Evolutionary conservation across 2,113 vertebrate species (phyloP).

Genomic region (Terrapene triunguis): DNA sequence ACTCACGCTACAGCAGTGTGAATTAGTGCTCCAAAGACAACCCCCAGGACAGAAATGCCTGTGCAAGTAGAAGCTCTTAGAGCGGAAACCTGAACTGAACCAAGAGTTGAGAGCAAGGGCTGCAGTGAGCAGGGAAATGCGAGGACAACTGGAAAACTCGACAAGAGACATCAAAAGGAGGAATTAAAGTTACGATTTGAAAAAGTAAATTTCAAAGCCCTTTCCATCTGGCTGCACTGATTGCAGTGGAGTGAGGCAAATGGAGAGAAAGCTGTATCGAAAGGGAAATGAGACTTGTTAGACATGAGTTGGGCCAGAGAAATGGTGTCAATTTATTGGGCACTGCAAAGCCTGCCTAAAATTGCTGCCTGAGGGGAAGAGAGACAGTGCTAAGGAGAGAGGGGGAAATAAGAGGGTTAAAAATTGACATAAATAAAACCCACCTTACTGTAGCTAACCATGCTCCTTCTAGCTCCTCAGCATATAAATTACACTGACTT

Average conservation of each 20-base stretch:
- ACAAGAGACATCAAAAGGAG: constrained; percentile 49
- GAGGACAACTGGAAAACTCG: constrained; percentile 24
- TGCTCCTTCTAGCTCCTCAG: background rate
- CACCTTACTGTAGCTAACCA: background rate
- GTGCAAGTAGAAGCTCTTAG: background rate
- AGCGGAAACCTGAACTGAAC: background rate
- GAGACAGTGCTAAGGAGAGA: background rate
- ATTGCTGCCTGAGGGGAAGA: background rate
- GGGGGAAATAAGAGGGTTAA: background rate
- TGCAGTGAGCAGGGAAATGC: rapidly evolving
- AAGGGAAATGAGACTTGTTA: constrained; percentile 36
- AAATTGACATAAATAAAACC: background rate
- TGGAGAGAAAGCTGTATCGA: constrained; percentile 18
- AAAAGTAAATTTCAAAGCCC: constrained; percentile 32
- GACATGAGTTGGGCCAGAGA: background rate
- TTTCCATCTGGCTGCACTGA: constrained; percentile 44
- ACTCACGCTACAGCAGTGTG: background rate
- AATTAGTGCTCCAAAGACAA: background rate
- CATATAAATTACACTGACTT: background rate
- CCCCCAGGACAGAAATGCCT: background rate
- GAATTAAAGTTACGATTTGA: constrained; percentile 30
- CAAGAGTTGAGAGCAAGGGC: background rate
- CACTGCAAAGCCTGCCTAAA: background rate
- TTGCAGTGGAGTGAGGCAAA: constrained; percentile 28
- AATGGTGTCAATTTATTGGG: background rate